phyloP scores from a whole-genome alignment of 2,797 vertebrate genomes.

The Acrossocheilus fasciatus region DNA sequence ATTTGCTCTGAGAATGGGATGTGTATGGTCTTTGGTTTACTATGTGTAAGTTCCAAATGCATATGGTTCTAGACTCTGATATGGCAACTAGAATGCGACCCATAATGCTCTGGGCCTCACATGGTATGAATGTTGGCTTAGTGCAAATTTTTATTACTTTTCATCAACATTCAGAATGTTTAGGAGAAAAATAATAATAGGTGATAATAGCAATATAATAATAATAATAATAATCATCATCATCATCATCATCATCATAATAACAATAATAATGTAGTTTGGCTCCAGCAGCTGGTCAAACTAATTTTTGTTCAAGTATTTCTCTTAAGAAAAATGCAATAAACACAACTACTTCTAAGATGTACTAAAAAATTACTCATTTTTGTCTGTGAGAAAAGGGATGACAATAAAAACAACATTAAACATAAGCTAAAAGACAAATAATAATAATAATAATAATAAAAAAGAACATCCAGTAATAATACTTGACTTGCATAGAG shows the following conservation, averaged over 20 bases:
- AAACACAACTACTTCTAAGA: slow-evolving; percentile 72
- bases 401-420: slow-evolving; percentile 76
- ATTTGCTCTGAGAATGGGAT: slow-evolving; percentile 50
- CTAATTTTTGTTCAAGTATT: slow-evolving; percentile 91
- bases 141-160: slow-evolving; percentile 83
- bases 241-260: slow-evolving; percentile 52
- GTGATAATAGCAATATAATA: slow-evolving; percentile 60
- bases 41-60: slow-evolving; percentile 62
- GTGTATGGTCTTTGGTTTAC: slow-evolving; percentile 59
- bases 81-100: slow-evolving; percentile 41
- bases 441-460: slow-evolving; percentile 28
- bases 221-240: slow-evolving; percentile 49
- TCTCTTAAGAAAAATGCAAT: slow-evolving; percentile 79
- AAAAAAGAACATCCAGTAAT: slow-evolving; percentile 61
- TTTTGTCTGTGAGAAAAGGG: slow-evolving; percentile 77
- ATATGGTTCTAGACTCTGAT: slow-evolving; percentile 48
- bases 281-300: slow-evolving; percentile 90
- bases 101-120: slow-evolving; percentile 60
- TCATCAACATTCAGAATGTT: slow-evolving; percentile 79
- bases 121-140: slow-evolving; percentile 85
- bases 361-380: slow-evolving; percentile 68
- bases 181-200: slow-evolving; percentile 59
- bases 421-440: slow-evolving; percentile 52
- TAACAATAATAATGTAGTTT: slow-evolving; percentile 77
- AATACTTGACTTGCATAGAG: slow-evolving; percentile 78